A percentile compares a stretch with the other conserved stretches of the same genome.
These are phyloP conservation scores for Kryptolebias marmoratus DNA, from an alignment of 2,113 vertebrate genomes.

Conservation along the genomic window DNA sequence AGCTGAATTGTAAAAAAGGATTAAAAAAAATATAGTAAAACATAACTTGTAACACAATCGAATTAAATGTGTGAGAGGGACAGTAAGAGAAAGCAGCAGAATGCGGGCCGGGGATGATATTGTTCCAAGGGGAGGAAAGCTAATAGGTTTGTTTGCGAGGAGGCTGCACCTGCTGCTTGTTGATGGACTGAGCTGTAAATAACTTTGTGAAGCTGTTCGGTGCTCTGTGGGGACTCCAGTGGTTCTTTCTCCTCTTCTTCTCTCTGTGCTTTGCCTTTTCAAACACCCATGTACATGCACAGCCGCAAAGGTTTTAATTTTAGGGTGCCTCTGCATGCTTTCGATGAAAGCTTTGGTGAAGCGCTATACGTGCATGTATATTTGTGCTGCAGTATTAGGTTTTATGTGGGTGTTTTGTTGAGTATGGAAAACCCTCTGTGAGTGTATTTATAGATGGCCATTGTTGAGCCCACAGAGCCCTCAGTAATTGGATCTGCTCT, in stretches of 20 bases:
- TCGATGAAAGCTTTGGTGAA: not conserved
- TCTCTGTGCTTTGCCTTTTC: not conserved
- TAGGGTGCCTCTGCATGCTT: not conserved
- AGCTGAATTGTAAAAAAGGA: not conserved
- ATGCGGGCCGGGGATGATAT: constrained; percentile 52
- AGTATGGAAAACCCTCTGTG: constrained; percentile 76
- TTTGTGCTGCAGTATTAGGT: constrained; percentile 19
- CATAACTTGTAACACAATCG: not conserved
- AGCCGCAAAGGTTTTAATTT: not conserved
- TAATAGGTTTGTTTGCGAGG: constrained; percentile 71
- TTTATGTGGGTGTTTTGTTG: constrained; percentile 63
- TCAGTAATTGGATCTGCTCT: constrained; percentile 75
- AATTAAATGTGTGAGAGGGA: constrained; percentile 4
- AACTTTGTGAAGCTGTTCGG: constrained; percentile 61
- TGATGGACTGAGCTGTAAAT: constrained; percentile 73
- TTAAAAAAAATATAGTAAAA: not conserved
- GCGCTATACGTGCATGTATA: constrained; percentile 4
- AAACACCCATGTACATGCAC: constrained; percentile 8
- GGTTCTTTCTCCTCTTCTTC: constrained; percentile 9
- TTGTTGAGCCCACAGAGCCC: constrained; percentile 79
- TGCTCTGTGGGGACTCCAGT: constrained; percentile 23
- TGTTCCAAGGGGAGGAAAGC: constrained; percentile 65
- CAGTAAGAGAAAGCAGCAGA: constrained; percentile 17
- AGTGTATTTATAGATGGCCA: constrained; percentile 78
- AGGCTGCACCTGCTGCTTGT: constrained; percentile 72